A percentile compares a stretch with the other conserved stretches of the same genome.
Conservation (phyloP, 1,140 invertebrate species). For the Chymomyza costata region DNA sequence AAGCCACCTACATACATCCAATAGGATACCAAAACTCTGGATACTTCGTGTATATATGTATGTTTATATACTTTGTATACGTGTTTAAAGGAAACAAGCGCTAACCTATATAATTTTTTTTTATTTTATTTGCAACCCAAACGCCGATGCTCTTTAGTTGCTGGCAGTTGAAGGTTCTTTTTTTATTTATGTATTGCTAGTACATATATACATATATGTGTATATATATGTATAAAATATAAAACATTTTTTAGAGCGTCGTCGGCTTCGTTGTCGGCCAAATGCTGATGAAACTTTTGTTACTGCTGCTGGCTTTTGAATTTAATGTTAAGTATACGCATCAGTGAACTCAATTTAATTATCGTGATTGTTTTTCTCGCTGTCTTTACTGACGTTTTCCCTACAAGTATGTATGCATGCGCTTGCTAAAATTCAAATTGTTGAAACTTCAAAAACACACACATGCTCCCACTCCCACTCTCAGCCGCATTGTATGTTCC, state of each 20-base stretch:
- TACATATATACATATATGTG: too few relatives aligned
- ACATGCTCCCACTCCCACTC: slow-evolving; percentile 4
- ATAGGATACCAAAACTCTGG: too few relatives aligned
- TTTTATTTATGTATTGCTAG: slow-evolving; percentile 32
- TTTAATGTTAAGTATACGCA: slow-evolving; percentile 72
- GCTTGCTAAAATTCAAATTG: slow-evolving; percentile 55
- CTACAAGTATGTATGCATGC: slow-evolving; percentile 7
- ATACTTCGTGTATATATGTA: too few relatives aligned
- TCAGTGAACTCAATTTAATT: slow-evolving; percentile 73
- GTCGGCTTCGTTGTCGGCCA: background rate
- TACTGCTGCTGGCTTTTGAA: slow-evolving; percentile 37
- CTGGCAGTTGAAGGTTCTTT: slow-evolving; percentile 63
- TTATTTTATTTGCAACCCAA: slow-evolving; percentile 20
- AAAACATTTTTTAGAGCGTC: slow-evolving; percentile 15
- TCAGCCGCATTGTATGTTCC: slow-evolving; percentile 9
- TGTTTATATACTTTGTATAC: slow-evolving; percentile 6
- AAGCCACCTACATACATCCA: too few relatives aligned
- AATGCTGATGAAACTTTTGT: slow-evolving; percentile 10
- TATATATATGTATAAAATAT: slow-evolving; percentile 9
- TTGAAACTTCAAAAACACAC: slow-evolving; percentile 59
- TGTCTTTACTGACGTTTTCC: slow-evolving; percentile 28
- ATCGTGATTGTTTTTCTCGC: slow-evolving; percentile 66
- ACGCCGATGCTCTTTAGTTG: slow-evolving; percentile 22
- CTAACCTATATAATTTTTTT: slow-evolving; percentile 68
- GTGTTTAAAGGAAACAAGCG: slow-evolving; percentile 35